Conservation (phyloP, 2,113 vertebrate genomes). For the Phoxinus phoxinus region DNA sequence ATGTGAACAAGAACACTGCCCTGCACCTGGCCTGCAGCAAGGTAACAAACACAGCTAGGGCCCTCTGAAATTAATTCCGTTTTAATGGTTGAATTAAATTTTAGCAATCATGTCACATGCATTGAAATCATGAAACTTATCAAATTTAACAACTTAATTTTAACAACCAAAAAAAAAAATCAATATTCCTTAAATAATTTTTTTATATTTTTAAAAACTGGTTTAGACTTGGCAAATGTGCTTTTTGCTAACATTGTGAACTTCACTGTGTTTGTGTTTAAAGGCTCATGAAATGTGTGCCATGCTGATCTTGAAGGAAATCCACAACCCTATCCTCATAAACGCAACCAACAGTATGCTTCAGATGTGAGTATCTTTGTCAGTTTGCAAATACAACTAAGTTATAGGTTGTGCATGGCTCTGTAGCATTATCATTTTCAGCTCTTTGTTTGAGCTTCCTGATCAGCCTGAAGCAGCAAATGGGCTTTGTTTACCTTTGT, state of each 20-base stretch:
- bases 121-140: no score
- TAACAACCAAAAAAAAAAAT: no score
- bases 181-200: no score
- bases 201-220: no score
- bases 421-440: not conserved
- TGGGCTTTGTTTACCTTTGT: not conserved
- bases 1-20: constrained; percentile 95
- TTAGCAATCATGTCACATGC: no score
- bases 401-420: not conserved
- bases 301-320: constrained; percentile 95
- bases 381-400: not conserved
- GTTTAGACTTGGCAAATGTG: no score
- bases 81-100: no score
- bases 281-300: constrained; percentile 98
- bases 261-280: not conserved
- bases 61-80: no score
- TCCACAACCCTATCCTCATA: constrained; percentile 93
- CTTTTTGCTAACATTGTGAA: no score
- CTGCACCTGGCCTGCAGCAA: constrained; percentile 98
- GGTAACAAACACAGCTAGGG: constrained; percentile 70
- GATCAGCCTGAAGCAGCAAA: not conserved
- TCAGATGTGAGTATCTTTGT: constrained; percentile 87
- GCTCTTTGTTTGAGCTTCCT: not conserved
- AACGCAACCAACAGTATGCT: constrained; percentile 94
- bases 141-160: no score